Conservation (phyloP, 2,797 vertebrate genomes). For the Pipistrellus pygmaeus region DNA sequence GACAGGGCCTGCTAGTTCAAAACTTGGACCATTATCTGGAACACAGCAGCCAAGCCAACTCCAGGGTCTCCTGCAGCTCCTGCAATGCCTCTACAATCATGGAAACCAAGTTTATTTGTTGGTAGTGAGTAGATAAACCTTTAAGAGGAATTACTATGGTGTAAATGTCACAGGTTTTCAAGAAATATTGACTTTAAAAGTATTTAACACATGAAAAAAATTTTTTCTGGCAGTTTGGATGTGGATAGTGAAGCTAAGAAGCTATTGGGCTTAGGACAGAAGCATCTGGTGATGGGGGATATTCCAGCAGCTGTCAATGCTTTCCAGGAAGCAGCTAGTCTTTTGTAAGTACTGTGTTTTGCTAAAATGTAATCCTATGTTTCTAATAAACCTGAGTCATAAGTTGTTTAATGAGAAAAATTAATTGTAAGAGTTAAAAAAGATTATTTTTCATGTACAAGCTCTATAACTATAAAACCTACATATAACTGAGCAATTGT, state of each 20-base stretch:
- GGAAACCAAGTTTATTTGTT: background rate
- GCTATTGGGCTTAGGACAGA: conserved; percentile 94
- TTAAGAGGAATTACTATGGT: background rate
- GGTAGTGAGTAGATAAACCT: background rate
- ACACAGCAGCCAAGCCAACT: background rate
- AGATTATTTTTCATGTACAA: background rate
- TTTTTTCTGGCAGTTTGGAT: conserved; percentile 87
- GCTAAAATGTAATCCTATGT: background rate
- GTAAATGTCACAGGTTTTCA: conserved; percentile 35
- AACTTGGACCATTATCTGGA: background rate
- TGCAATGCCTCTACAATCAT: background rate
- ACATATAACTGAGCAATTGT: background rate
- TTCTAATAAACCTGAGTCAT: conserved; percentile 30
- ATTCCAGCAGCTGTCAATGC: conserved; percentile 95
- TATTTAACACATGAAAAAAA: conserved; percentile 51
- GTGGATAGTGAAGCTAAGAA: conserved; percentile 96
- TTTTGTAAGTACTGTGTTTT: conserved; percentile 93
- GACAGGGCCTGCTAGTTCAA: background rate
- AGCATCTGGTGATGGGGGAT: conserved; percentile 97
- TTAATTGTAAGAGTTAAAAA: background rate
- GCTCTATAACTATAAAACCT: conserved; percentile 9
- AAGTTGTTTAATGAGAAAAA: background rate
- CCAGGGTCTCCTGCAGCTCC: background rate
- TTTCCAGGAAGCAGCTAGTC: conserved; percentile 96
- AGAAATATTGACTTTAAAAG: conserved; percentile 16